Evolutionary conservation across 2,888 invertebrate species (phyloP).

Genomic region (Melanotus villosus): DNA sequence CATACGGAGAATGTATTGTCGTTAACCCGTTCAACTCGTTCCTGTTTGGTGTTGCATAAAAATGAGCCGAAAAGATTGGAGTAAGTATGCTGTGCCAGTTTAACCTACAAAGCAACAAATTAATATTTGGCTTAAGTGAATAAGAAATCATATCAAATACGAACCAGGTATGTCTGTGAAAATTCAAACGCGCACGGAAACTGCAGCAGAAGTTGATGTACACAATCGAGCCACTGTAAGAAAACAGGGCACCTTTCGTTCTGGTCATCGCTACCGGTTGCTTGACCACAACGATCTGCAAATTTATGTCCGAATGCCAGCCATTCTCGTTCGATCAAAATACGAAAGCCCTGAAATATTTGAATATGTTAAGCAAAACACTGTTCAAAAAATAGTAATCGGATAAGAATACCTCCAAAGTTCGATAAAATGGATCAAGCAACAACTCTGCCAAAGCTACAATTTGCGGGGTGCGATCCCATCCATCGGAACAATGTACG

Average conservation of each 20-base stretch:
- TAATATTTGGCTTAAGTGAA: conserved; percentile 28
- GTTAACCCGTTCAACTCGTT: conserved; percentile 76
- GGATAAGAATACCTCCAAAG: conserved; percentile 79
- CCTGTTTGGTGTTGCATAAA: conserved; percentile 88
- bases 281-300: conserved; percentile 92
- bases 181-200: conserved; percentile 97
- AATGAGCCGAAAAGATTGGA: conserved; percentile 98
- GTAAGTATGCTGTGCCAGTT: conserved; percentile 94
- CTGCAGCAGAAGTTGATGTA: conserved; percentile 91
- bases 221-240: conserved; percentile 97
- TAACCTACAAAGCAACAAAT: conserved; percentile 88
- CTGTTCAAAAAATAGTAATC: background rate
- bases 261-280: conserved; percentile 85
- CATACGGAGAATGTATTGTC: conserved; percentile 88
- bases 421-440: conserved; percentile 95
- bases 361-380: too few species aligned
- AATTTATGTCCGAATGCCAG: conserved; percentile 98
- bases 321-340: conserved; percentile 97
- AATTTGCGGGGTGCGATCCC: conserved; percentile 99
- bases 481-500: conserved; percentile 98
- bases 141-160: conserved; percentile 56
- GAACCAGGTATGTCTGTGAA: conserved; percentile 92
- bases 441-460: conserved; percentile 93
- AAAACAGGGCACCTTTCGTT: conserved; percentile 98
- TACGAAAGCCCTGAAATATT: conserved; percentile 87